These are phyloP conservation scores for Sebastes hopkinsi DNA, from an alignment of 2,797 vertebrate genomes.

Conservation along the genomic window DNA sequence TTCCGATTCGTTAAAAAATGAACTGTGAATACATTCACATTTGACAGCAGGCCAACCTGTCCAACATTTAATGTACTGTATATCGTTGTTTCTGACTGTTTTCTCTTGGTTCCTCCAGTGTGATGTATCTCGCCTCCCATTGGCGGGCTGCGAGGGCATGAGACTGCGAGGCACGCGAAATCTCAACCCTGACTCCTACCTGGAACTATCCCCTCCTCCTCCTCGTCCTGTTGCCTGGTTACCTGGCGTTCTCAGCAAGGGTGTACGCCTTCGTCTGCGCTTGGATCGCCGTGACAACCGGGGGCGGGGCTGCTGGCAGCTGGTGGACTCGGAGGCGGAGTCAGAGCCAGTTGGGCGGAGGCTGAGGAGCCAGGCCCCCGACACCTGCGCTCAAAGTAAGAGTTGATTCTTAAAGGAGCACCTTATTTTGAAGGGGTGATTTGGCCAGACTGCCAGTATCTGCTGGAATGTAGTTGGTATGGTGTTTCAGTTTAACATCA, in stretches of 20 bases:
- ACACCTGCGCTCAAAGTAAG: constrained; percentile 66
- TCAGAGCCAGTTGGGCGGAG: constrained; percentile 30
- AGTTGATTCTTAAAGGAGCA: background rate
- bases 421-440: background rate
- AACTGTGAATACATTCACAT: background rate
- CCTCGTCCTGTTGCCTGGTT: constrained; percentile 66
- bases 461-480: background rate
- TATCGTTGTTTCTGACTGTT: background rate
- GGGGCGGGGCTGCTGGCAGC: constrained; percentile 76
- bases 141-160: constrained; percentile 68
- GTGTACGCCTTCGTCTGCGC: constrained; percentile 74
- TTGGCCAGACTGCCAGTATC: background rate
- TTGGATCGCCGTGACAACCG: constrained; percentile 69
- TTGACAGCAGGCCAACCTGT: background rate
- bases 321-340: constrained; percentile 71
- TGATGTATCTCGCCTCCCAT: constrained; percentile 50
- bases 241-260: constrained; percentile 67
- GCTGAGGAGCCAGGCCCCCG: constrained; percentile 25
- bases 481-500: background rate
- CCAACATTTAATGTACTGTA: background rate
- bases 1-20: background rate
- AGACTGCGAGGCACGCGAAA: constrained; percentile 68
- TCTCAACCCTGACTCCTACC: constrained; percentile 38
- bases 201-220: constrained; percentile 15
- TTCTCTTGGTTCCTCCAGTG: constrained; percentile 63